Evolutionary conservation across 2,113 vertebrate species (phyloP).

Genomic region (Lucifuga dentata): DNA sequence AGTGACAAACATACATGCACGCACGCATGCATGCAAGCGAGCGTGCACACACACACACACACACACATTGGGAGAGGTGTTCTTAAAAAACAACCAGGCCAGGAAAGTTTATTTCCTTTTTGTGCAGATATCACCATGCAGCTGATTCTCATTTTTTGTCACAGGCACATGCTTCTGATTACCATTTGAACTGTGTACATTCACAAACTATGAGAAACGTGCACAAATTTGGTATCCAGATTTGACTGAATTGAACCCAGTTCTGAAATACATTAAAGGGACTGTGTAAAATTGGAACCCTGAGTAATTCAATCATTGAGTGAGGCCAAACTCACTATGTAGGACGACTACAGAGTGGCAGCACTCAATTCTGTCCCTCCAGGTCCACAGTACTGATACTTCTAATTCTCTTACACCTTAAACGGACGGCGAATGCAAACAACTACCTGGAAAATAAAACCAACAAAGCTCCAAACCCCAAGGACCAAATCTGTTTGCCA

Average conservation of each 20-base stretch:
- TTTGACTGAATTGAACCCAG: slow-evolving; percentile 16
- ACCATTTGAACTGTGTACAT: slow-evolving; percentile 36
- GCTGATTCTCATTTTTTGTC: slow-evolving; percentile 27
- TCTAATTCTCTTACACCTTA: background rate
- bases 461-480: background rate
- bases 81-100: background rate
- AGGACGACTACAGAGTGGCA: slow-evolving; percentile 25
- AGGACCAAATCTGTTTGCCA: slow-evolving; percentile 8
- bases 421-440: background rate
- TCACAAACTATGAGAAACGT: slow-evolving; percentile 41
- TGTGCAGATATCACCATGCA: slow-evolving; percentile 20
- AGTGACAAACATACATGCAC: no score
- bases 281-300: slow-evolving; percentile 72
- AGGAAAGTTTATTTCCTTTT: background rate
- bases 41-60: no score
- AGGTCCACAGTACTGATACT: background rate
- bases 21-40: no score
- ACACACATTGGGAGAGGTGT: background rate
- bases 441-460: no score
- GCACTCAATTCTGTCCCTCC: slow-evolving; percentile 23
- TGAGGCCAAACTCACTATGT: slow-evolving; percentile 43
- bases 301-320: slow-evolving; percentile 77
- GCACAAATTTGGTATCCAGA: slow-evolving; percentile 22
- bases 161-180: slow-evolving; percentile 42
- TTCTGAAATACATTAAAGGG: slow-evolving; percentile 24